Percentiles rank a stretch among this genome's conserved stretches.
phyloP scores from a whole-genome alignment of 2,797 vertebrate genomes.

The Molothrus ater region DNA sequence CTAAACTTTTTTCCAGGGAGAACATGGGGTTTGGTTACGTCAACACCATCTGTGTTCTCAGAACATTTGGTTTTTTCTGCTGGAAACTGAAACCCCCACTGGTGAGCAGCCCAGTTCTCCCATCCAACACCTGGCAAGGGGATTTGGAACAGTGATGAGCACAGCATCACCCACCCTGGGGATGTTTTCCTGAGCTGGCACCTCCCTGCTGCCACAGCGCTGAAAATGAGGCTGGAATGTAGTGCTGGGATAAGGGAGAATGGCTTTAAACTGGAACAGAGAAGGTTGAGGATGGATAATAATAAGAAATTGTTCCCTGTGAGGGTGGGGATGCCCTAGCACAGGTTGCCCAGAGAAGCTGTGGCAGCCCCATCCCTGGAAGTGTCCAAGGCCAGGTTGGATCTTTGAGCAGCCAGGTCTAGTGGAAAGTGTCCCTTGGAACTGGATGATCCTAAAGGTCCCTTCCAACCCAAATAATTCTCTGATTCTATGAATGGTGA shows the following conservation, averaged over 20 bases:
- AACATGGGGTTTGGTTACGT: background rate
- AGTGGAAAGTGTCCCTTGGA: background rate
- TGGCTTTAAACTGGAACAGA: background rate
- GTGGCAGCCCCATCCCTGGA: background rate
- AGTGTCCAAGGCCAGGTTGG: background rate
- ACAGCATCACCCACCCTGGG: background rate
- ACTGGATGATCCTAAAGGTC: background rate
- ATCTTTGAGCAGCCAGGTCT: background rate
- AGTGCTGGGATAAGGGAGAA: too few relatives aligned
- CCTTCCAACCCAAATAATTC: background rate
- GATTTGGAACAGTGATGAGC: background rate
- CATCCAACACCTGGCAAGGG: background rate
- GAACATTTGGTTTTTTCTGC: background rate
- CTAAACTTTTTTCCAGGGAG: background rate
- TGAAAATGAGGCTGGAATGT: background rate
- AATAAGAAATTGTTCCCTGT: background rate
- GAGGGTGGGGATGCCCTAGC: background rate
- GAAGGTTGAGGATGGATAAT: background rate
- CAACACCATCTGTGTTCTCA: background rate
- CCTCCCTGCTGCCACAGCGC: background rate
- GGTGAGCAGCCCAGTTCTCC: background rate
- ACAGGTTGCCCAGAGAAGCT: background rate
- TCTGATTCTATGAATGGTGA: background rate
- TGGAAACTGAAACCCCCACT: background rate
- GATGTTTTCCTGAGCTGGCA: background rate